These are phyloP conservation scores for Danio aesculapii DNA, from an alignment of 2,797 vertebrate genomes.

Conservation along the genomic window DNA sequence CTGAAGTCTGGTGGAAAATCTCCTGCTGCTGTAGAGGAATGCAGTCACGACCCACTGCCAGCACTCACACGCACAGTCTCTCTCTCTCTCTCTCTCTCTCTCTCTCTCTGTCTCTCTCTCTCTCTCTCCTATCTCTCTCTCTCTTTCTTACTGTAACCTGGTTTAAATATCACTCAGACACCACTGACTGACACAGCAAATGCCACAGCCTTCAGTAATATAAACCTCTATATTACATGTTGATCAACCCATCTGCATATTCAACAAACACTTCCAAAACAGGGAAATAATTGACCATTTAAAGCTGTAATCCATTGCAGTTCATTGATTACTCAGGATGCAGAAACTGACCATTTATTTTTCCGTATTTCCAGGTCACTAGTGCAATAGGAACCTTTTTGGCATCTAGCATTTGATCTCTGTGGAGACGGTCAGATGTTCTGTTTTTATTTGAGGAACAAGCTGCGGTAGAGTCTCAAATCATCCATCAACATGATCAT, in stretches of 20 bases:
- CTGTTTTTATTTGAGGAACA: neutral
- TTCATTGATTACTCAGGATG: neutral
- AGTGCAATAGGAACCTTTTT: neutral
- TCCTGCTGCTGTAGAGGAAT: constrained; percentile 7
- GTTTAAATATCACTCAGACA: neutral
- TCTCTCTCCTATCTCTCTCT: too few species aligned
- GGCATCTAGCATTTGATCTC: neutral
- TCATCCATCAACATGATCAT: neutral
- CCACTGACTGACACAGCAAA: constrained; percentile 11
- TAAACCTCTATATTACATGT: constrained; percentile 8
- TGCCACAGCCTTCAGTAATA: neutral
- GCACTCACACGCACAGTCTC: neutral
- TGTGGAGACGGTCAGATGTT: neutral
- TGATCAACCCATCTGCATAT: neutral
- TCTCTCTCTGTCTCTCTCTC: too few species aligned
- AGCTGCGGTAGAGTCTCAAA: neutral
- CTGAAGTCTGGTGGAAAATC: constrained; percentile 41
- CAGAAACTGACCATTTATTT: neutral
- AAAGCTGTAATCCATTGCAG: neutral
- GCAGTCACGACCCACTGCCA: constrained; percentile 7
- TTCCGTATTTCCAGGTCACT: neutral
- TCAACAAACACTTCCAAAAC: neutral
- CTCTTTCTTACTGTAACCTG: constrained; percentile 11
- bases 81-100: too few species aligned
- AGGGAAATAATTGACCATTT: neutral